Base-by-base conservation (phyloP, 1,140 invertebrate species). In the Scylla paramamosain region DNA sequence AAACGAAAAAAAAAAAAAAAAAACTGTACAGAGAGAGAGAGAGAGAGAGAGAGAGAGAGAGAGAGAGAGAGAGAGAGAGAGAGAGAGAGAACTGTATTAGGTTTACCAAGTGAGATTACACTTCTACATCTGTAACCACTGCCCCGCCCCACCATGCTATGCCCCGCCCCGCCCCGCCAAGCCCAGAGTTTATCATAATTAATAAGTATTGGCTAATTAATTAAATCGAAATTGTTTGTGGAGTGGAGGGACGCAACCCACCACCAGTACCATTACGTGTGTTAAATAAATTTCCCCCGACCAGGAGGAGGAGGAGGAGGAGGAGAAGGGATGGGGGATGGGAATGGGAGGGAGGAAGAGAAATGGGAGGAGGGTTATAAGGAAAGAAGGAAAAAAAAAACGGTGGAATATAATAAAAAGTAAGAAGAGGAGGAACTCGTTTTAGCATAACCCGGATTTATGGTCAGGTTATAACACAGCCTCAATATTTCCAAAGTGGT, bases 141-240 rank as follows among this genome's bases (percentile, higher is more conserved):
- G 20, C 67, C 67, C 67, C 67, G 2, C 46, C 46, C 46, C 46
- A 59, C 16, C 89, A 4, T 89, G 31, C 87, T 16, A 2, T 39
- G 14, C 84, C 84, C 25, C 45, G 8, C 12, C 52, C 46, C 52
- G 52, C 52, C 32, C 52, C 12, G 4, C 48, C 87, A 10, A 20
- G 28, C 90, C 48, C 28, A 0, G 12, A 67, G 59, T 45, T 52
- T 6, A 48, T 91, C 25, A 91, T 91, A 91, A 91, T 77, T 91
- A 91, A 91, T 91, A 91, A 91, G 59, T 91, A 91, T 52, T 77
- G 90, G 52, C 52, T 67, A 29, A 91, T 91, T 91, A 91, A 91
- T 91, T 91, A 91, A 91, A 91, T 91, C 90, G 52, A 91, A 91
- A 91, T 67, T 91, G 90, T 91, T 91, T 91, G 77, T 67, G 32